Base-by-base conservation (phyloP, 2,113 vertebrate species). In the Python bivittatus region DNA sequence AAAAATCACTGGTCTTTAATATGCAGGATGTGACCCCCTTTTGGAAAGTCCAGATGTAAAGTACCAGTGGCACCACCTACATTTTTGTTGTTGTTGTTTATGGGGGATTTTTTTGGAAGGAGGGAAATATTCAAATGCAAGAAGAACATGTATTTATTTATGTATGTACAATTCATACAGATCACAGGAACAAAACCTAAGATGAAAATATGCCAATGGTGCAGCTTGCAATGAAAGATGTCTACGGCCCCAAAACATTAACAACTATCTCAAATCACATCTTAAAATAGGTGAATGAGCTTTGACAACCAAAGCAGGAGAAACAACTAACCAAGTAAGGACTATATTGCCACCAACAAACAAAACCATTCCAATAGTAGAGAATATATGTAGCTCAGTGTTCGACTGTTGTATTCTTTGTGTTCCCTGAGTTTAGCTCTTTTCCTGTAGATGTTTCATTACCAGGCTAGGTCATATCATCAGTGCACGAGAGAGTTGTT, bases 241-340 rank as follows among this genome's bases (percentile, higher is more conserved):
- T 33, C 64, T 79, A 8, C 38, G 72, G 38, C 33, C 42, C 7
- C 72, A 79, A 38, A 79, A 3, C 8, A 22, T 48, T 48, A 38
- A 60, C 56, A 95, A 42, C 0, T 91, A 20, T 88, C 61, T 89
- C 33, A 38, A 7, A 95, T 95, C 94, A 94, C 88, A 64, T 1
- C 12, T 3, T 84, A 90, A 44, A 57, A 94, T 91, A 61, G 61
- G 23, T 88, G 11, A 94, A 91, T 11, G 10, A 60, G 52, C 91
- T 90, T 93, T 84, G 0, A 1, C 48, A 94, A 83, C 4, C 48
- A 88, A 95, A 94, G 53, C 20, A 93, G 88, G 29, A 89, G 53
- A 95, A 56, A 33, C 33, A 38, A 88, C 3, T 9, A 25, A 17
- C 10, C 92, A 38, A 53, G 88, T 6, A 68, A 15, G 84, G 38